Conservation (phyloP, 2,888 invertebrate genomes). For the Drymonia ruficornis region DNA sequence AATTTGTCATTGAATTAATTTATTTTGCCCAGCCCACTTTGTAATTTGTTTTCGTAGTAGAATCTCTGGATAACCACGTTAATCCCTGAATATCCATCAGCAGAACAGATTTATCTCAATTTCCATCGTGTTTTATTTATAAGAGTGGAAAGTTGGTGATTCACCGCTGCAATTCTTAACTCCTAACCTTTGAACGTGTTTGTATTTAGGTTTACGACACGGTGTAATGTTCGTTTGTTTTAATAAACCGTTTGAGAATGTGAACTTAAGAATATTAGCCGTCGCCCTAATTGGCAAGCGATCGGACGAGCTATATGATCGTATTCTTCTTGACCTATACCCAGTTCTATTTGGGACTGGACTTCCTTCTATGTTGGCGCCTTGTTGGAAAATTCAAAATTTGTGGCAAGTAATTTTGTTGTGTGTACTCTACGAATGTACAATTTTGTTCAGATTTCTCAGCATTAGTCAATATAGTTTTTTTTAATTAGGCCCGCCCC, state of each 20-base stretch:
- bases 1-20: conserved; percentile 33
- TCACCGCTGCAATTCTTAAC: conserved; percentile 33
- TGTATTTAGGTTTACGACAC: conserved; percentile 36
- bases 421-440: too few species aligned
- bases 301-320: not conserved
- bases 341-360: not conserved
- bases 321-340: not conserved
- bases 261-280: conserved; percentile 6
- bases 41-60: conserved; percentile 23
- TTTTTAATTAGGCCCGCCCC: too few species aligned
- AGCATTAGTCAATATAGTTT: too few species aligned
- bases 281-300: conserved; percentile 7
- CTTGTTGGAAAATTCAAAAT: not conserved
- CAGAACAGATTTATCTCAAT: conserved; percentile 25
- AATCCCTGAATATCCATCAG: conserved; percentile 24
- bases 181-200: conserved; percentile 19
- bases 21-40: conserved; percentile 21
- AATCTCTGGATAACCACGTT: conserved; percentile 25
- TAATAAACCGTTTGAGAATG: conserved; percentile 6
- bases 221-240: conserved; percentile 25
- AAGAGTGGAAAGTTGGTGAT: conserved; percentile 27
- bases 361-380: not conserved
- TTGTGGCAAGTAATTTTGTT: too few species aligned
- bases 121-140: conserved; percentile 30
- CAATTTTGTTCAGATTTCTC: too few species aligned